A percentile compares a stretch with the other conserved stretches of the same genome.
phyloP scores from a whole-genome alignment of 2,797 vertebrate species.

The Peromyscus melanophrys region DNA sequence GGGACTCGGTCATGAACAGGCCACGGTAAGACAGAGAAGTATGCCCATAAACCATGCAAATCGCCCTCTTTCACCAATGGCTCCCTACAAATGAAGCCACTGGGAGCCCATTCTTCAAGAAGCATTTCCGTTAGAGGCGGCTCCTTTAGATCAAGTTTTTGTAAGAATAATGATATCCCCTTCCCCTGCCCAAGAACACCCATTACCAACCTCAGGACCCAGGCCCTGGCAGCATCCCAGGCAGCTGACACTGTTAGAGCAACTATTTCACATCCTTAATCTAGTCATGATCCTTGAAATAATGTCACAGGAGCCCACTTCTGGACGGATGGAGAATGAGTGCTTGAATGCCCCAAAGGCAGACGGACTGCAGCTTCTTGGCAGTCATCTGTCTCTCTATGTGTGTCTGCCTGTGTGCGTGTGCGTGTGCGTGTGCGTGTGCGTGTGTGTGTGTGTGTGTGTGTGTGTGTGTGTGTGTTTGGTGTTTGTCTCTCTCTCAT shows the following conservation, averaged over 20 bases:
- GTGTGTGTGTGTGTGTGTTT: neutral
- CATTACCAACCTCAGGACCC: neutral
- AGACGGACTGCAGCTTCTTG: neutral
- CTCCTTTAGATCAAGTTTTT: neutral
- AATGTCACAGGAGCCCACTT: conserved; percentile 64
- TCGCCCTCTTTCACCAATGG: neutral
- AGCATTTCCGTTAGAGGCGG: neutral
- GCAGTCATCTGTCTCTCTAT: neutral
- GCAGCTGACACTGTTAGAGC: neutral
- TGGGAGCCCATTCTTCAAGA: neutral
- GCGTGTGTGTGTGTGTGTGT: neutral
- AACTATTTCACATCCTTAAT: conserved; percentile 8
- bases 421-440: neutral
- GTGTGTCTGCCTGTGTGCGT: neutral
- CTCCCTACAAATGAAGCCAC: neutral
- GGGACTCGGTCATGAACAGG: neutral
- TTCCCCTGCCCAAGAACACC: neutral
- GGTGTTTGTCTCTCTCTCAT: neutral
- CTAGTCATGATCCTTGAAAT: conserved; percentile 40
- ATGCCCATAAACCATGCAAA: accelerated
- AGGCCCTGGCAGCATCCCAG: accelerated
- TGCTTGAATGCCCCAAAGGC: neutral
- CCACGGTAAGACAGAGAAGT: neutral
- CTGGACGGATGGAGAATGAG: neutral
- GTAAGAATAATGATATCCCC: too few relatives aligned